Evolutionary conservation across 1,140 invertebrate species (phyloP).

Genomic region (Zophobas atratus): DNA sequence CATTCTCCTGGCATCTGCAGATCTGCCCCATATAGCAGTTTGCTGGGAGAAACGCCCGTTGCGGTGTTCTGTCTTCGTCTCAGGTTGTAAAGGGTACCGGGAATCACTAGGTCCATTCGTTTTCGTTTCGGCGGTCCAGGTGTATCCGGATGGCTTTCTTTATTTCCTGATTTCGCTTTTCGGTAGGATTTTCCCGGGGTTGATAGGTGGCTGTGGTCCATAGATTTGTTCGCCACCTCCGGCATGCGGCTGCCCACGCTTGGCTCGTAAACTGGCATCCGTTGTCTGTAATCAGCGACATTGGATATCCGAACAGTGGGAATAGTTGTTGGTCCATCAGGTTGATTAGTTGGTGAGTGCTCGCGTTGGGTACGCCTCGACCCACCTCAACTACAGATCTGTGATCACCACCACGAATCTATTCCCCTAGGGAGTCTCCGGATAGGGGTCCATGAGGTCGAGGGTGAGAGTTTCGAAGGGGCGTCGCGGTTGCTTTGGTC

Average conservation of each 20-base stretch:
- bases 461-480: background rate
- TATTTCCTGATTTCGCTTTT: slow-evolving; percentile 14
- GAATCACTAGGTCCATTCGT: background rate
- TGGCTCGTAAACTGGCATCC: background rate
- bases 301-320: background rate
- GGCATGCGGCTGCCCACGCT: background rate
- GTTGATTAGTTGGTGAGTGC: background rate
- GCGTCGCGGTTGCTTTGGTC: background rate
- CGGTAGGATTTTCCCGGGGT: background rate
- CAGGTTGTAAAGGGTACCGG: background rate
- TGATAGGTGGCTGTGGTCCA: background rate
- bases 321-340: background rate
- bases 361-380: background rate
- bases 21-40: background rate
- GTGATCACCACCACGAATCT: slow-evolving; percentile 2
- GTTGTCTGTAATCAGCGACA: background rate
- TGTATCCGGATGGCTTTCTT: background rate
- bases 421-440: background rate
- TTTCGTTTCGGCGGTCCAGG: background rate
- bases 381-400: background rate
- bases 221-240: background rate
- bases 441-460: slow-evolving; percentile 23
- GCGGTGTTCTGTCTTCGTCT: slow-evolving; percentile 5
- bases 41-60: background rate
- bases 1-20: no score